Percentiles rank a stretch among this genome's conserved stretches.
These are phyloP conservation scores for Pegea sp. DNA, from an alignment of 23 tunicate species.

Conservation along the genomic window DNA sequence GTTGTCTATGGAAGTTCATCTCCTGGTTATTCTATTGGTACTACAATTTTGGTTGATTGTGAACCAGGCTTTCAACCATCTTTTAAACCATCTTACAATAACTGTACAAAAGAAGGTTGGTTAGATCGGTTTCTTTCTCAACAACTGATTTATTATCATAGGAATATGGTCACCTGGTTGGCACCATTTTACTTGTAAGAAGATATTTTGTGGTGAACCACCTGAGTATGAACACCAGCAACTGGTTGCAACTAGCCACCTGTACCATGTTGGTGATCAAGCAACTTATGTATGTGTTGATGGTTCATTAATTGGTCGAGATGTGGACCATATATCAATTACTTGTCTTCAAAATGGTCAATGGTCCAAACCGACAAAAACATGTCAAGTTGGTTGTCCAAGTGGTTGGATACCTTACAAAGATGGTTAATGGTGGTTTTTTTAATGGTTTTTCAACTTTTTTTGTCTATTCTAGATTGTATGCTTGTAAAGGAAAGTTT, in stretches of 20 bases:
- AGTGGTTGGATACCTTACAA: conserved; percentile 31
- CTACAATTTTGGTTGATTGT: no score
- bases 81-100: no score
- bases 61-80: no score
- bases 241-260: conserved; percentile 10
- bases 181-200: conserved; percentile 22
- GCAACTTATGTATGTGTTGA: conserved; percentile 38
- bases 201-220: conserved; percentile 32
- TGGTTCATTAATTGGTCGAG: conserved; percentile 28
- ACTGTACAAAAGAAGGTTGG: no score
- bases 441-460: no score
- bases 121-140: no score
- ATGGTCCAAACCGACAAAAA: conserved; percentile 27
- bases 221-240: conserved; percentile 8
- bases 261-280: conserved; percentile 10
- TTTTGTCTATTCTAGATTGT: no score
- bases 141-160: not conserved
- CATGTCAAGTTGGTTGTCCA: conserved; percentile 44
- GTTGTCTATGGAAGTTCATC: no score
- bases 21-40: no score
- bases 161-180: conserved; percentile 42
- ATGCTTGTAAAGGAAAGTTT: no score
- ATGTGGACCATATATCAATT: no score
- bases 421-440: no score
- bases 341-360: conserved; percentile 25